Evolutionary conservation across 2,888 invertebrate genomes (phyloP), one percentile per base, ranked within the genome.

Genomic region (Archips xylosteana): DNA sequence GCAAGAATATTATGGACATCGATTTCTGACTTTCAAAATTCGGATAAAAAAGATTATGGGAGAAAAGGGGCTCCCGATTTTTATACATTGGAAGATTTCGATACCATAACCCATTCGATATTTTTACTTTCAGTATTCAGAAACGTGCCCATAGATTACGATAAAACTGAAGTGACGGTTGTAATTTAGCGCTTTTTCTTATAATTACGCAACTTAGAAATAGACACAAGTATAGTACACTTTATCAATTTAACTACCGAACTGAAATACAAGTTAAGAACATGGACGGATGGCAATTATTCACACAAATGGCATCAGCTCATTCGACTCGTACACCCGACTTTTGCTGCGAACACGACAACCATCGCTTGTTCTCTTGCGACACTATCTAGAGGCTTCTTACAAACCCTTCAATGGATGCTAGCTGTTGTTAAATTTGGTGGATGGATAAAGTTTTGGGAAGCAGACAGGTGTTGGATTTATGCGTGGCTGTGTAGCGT

Each of bases 381-480:
- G n/a, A 3, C 10, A 10, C 34, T 66, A 57, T 54, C 54, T 57
- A 62, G 3, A 23, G 36, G 47, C 12, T n/a, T 73, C 39, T 54
- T n/a, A n/a, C 49, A 34, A 42, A 66, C 57, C 42, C 49, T 15
- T 60, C 66, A 65, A 62, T 75, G 75, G 10, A 73, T 70, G 65
- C 60, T 23, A 3, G 59, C 47, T 15, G 51, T 67, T 64, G 63
- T 61, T 45, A 47, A 39, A 34, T 70, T 68, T 13, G 23, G 49
- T 12, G 32, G 42, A 39, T 54, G 59, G 12, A 51, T 51, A 36
- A 63, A 71, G 54, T 49, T 75, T 75, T 71, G 70, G 51, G 62
- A 64, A 59, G 76, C 76, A 76, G 89, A 87, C 90, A 89, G 89
- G 90, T 90, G 90, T 88, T 86, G 86, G 87, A 89, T 89, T 90